Conservation (phyloP, 1,140 invertebrate genomes). For the Hesperophylax magnus region DNA sequence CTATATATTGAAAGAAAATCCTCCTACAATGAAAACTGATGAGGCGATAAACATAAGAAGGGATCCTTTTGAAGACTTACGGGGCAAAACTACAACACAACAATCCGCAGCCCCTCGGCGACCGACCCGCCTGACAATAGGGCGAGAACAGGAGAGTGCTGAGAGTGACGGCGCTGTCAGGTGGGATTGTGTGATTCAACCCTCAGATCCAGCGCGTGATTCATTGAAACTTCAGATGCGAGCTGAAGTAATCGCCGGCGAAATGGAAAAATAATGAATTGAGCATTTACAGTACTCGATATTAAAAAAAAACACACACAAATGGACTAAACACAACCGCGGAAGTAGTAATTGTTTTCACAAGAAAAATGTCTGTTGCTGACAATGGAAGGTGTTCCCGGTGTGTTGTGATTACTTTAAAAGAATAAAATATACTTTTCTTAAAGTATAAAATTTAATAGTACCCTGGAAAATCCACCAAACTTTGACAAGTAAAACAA, state of each 20-base stretch:
- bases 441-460: neutral
- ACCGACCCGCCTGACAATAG: neutral
- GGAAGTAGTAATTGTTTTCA: slow-evolving; percentile 25
- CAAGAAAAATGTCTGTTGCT: slow-evolving; percentile 18
- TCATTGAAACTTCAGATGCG: slow-evolving; percentile 41
- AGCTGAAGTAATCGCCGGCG: slow-evolving; percentile 43
- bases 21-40: slow-evolving; percentile 51
- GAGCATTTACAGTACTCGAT: slow-evolving; percentile 14
- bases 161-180: neutral
- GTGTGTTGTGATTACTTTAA: slow-evolving; percentile 2
- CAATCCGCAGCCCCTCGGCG: neutral
- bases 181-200: neutral
- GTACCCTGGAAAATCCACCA: no score
- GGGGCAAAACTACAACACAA: neutral
- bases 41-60: slow-evolving; percentile 49
- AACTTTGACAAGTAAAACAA: no score
- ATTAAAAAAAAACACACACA: slow-evolving; percentile 13
- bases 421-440: neutral
- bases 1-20: slow-evolving; percentile 47
- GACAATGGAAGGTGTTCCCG: slow-evolving; percentile 12
- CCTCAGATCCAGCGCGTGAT: slow-evolving; percentile 24
- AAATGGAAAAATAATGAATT: slow-evolving; percentile 43
- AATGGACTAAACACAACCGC: neutral
- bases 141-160: neutral
- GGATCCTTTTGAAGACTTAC: slow-evolving; percentile 34